Evolutionary conservation across 2,113 vertebrate genomes (phyloP), one percentile per base, ranked within the genome.

Genomic region (Saimiri boliviensis): DNA sequence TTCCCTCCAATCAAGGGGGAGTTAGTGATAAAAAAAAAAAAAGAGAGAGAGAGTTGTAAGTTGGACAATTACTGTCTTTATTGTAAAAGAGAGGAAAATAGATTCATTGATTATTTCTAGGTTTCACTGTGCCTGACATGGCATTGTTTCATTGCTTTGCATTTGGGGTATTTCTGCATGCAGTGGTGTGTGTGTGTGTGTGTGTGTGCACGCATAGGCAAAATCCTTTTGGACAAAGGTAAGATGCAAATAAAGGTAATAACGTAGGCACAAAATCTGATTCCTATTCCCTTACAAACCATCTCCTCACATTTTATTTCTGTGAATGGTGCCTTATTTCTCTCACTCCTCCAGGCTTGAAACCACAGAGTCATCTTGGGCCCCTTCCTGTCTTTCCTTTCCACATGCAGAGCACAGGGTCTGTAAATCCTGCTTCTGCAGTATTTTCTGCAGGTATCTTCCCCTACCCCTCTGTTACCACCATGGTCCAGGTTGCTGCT

Each of bases 361-460:
- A 30, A 11, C 1, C 60, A 32, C 35, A 32, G 54, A 63, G 12
- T 21, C 21, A 8, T 23, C 35, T 68, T 12, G 37, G 25, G n/a
- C 3, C 4, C 47, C 45, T 73, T 68, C 56, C 30, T 8, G 32
- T 5, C 2, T 35, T 68, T 47, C 8, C 8, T 42, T 82, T 30
- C n/a, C 21, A 32, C 6, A 8, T 11, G 37, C 47, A 2, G 47
- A 2, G 19, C 37, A 0, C 9, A n/a, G 23, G 20, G 27, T 76
- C 3, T 17, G 0, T 16, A 2, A 8, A 7, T 14, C 47, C 85
- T n/a, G 5, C 0, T 0, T 17, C 23, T 47, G 1, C 0, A 2
- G 6, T 4, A 0, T 13, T 35, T n/a, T 8, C 10, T 20, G 2
- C 1, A 0, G 6, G 17, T 2, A 0, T 16, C 47, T 56, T 32